phyloP scores from a whole-genome alignment of 2,113 vertebrate genomes.

The Maylandia zebra region DNA sequence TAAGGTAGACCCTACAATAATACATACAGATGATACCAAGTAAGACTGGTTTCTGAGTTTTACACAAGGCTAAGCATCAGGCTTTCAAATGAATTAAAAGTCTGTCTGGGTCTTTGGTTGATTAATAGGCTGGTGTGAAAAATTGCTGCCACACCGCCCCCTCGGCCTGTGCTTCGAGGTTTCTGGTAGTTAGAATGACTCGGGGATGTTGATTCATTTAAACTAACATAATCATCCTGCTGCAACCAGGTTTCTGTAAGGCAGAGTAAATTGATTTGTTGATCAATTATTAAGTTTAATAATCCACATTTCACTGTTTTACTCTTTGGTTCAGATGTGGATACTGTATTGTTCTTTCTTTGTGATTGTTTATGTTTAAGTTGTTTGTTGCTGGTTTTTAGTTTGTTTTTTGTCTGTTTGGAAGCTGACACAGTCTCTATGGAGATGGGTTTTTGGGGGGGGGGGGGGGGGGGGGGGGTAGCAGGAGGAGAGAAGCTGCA shows the following conservation, averaged over 20 bases:
- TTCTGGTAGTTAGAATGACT: not conserved
- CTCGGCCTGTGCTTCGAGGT: accelerated
- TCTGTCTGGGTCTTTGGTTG: too few species aligned
- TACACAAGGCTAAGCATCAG: not conserved
- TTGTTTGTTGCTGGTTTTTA: not conserved
- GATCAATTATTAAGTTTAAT: not conserved
- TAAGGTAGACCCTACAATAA: not conserved
- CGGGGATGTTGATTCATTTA: not conserved
- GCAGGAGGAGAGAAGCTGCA: too few species aligned
- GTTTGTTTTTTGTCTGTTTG: not conserved
- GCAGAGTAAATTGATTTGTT: accelerated
- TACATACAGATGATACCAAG: not conserved
- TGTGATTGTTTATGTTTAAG: not conserved
- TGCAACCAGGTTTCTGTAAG: not conserved
- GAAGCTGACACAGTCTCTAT: too few species aligned
- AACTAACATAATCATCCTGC: not conserved
- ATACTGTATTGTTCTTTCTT: not conserved
- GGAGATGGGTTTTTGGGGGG: too few species aligned
- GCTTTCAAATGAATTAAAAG: too few species aligned
- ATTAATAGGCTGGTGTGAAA: too few species aligned
- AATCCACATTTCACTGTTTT: too few species aligned
- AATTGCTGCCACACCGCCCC: too few species aligned
- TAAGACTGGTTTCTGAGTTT: not conserved
- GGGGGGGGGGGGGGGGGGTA: too few species aligned
- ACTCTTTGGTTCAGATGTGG: not conserved